Evolutionary conservation across 2,797 vertebrate genomes (phyloP).

Genomic region (Nothura maculosa): DNA sequence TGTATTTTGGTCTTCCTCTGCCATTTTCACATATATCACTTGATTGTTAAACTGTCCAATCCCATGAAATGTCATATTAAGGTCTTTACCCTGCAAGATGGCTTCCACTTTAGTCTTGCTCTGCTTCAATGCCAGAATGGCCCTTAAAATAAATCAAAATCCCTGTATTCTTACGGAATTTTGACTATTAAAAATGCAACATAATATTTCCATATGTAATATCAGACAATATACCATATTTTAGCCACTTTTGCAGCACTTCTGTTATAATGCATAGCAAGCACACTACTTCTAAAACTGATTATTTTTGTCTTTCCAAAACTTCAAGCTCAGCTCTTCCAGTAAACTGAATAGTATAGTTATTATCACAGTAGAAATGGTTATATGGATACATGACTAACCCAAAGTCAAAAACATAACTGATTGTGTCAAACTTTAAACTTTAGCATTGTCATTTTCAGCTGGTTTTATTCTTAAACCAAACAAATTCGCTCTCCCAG

Average conservation of each 20-base stretch:
- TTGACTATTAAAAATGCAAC: background rate
- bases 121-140: constrained; percentile 53
- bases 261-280: background rate
- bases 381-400: background rate
- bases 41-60: constrained; percentile 64
- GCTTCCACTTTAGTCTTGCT: constrained; percentile 65
- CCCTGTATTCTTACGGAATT: background rate
- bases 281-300: background rate
- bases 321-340: background rate
- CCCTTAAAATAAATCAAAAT: constrained; percentile 30
- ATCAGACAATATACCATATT: background rate
- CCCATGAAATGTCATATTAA: constrained; percentile 57
- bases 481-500: background rate
- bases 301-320: background rate
- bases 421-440: background rate
- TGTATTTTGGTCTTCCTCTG: constrained; percentile 23
- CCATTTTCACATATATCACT: constrained; percentile 66
- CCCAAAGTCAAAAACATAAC: background rate
- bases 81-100: constrained; percentile 51
- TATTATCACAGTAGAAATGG: background rate
- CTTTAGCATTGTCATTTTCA: background rate
- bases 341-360: background rate
- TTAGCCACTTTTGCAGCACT: background rate
- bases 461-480: background rate
- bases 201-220: background rate